Base-by-base conservation (phyloP, 2,113 vertebrate genomes). In the Pimephales promelas region DNA sequence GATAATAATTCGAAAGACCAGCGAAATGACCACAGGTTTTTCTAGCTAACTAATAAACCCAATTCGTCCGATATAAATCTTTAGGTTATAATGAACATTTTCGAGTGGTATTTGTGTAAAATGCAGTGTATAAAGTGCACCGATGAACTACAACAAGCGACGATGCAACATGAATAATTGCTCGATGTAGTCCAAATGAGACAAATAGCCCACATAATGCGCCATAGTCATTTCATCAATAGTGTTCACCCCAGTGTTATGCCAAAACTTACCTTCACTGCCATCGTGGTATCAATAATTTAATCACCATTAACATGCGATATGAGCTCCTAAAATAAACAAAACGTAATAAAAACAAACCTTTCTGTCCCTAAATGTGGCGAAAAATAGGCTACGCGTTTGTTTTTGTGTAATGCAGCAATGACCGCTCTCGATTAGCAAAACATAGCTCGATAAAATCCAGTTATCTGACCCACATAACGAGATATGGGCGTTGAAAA, bases 211-310 rank as follows among this genome's bases (percentile, higher is more conserved):
- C n/a, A 66, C 26, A 66, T 40, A 79, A 79, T 28, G 43, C 78
- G 61, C 36, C 57, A 16, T 40, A 43, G 40, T 34, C 43, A n/a
- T 78, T 78, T 49, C 0, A 72, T 24, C 6, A 71, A 13, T 49
- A 14, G 52, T 57, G 36, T 66, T n/a, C 13, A 68, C 56, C 47
- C 22, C 22, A 22, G 16, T 59, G 59, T 80, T 52, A n/a, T 36
- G 45, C 40, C 45, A 49, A 75, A 34, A 84, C 87, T 76, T 88
- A 88, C 87, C 87, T 88, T 86, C 73, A 59, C 34, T 79, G 84
- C 82, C 87, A 88, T 88, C 36, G 77, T 79, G 56, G 77, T 54
- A 49, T 72, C 84, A 86, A 86, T 47, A 84, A 83, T 84, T 66
- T 72, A 70, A 40, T 81, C 79, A 66, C 82, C 77, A 75, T 68